These are phyloP conservation scores for Drosophila siamana DNA, from an alignment of 2,888 invertebrate species.

Conservation along the genomic window DNA sequence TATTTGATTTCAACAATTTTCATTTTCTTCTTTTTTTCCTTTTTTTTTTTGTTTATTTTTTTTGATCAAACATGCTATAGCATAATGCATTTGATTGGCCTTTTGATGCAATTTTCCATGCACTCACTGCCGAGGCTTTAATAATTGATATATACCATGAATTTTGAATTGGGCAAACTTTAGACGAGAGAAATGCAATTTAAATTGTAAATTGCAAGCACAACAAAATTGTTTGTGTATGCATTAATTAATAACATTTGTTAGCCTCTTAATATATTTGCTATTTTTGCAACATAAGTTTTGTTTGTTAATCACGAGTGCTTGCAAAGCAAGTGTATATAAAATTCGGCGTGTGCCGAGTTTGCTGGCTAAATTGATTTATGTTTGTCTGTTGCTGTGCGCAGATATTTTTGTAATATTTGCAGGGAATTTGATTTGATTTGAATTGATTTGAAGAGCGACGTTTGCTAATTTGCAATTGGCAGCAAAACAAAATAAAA, in stretches of 20 bases:
- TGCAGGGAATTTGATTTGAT: constrained; percentile 28
- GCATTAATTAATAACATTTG: too few relatives aligned
- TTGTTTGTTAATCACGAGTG: too few relatives aligned
- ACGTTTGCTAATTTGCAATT: constrained; percentile 36
- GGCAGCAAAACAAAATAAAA: constrained; percentile 18
- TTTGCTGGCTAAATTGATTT: background rate
- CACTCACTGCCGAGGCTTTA: background rate
- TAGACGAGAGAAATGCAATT: too few relatives aligned
- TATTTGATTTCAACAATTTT: constrained; percentile 16
- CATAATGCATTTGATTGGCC: background rate
- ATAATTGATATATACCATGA: background rate
- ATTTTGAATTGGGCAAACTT: background rate
- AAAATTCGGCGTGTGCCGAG: background rate
- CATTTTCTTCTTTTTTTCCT: too few relatives aligned
- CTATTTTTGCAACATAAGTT: background rate
- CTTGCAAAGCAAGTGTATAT: background rate
- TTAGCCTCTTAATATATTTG: background rate
- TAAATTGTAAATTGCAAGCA: background rate
- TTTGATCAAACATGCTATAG: background rate
- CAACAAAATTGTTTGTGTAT: too few relatives aligned
- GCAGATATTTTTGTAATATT: background rate
- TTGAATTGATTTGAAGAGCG: constrained; percentile 26
- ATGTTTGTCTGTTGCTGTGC: constrained; percentile 9
- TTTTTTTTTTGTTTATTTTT: too few relatives aligned
- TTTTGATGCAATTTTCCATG: background rate